Percentiles rank a stretch among this genome's conserved stretches.
phyloP scores from a whole-genome alignment of 2,797 vertebrate species.

The Mareca strepera region DNA sequence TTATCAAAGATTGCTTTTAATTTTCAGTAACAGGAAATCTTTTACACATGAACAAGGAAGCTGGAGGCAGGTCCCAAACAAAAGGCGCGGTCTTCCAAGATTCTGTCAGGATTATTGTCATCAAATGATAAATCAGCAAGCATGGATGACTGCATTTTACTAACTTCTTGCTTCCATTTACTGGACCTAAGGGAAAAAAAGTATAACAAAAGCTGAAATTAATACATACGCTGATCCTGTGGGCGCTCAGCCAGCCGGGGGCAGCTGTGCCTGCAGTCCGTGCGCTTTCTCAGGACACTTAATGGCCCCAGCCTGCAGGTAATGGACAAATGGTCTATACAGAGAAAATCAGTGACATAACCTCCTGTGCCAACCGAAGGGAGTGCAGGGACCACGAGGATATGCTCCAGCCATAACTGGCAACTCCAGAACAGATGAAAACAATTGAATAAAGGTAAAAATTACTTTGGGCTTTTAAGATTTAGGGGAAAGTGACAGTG shows the following conservation, averaged over 20 bases:
- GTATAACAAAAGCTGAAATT: conserved; percentile 27
- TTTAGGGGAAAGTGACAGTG: not conserved
- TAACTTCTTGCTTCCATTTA: conserved; percentile 37
- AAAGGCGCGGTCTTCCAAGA: conserved; percentile 39
- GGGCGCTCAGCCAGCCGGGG: not conserved
- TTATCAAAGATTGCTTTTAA: conserved; percentile 5
- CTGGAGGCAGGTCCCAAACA: conserved; percentile 44
- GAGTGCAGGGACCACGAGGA: not conserved
- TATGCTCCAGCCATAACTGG: not conserved
- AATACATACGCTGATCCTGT: not conserved
- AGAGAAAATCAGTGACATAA: not conserved
- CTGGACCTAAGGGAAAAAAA: not conserved
- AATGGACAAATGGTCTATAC: rapidly evolving
- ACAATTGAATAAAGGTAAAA: not conserved
- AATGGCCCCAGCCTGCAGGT: not conserved
- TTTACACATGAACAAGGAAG: conserved; percentile 54
- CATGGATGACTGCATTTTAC: conserved; percentile 14
- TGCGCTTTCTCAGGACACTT: not conserved
- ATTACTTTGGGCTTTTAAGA: not conserved
- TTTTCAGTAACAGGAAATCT: conserved; percentile 57
- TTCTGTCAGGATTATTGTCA: conserved; percentile 51
- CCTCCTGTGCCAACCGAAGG: not conserved
- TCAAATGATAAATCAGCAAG: conserved; percentile 58
- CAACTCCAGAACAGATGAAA: not conserved
- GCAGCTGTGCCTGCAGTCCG: not conserved